These are phyloP conservation scores for Zaprionus taronus DNA, from an alignment of 1,140 invertebrate genomes.

Conservation along the genomic window DNA sequence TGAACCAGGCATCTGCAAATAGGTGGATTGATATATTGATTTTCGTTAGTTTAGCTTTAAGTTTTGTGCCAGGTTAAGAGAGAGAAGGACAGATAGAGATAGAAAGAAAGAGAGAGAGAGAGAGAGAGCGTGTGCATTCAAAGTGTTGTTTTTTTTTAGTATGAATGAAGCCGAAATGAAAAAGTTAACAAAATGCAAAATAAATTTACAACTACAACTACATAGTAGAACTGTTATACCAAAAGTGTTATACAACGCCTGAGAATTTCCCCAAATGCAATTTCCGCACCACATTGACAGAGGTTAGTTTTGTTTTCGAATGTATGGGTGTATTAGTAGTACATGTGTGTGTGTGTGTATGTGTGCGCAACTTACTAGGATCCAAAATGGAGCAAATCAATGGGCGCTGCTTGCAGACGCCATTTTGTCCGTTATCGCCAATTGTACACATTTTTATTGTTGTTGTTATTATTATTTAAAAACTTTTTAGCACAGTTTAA, in stretches of 20 bases:
- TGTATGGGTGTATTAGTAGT: conserved; percentile 13
- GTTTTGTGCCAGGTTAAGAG: conserved; percentile 49
- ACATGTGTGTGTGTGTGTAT: conserved; percentile 28
- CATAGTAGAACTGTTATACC: conserved; percentile 6
- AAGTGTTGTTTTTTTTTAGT: conserved; percentile 13
- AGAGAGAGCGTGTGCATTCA: conserved; percentile 25
- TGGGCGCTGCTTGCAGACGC: conserved; percentile 78
- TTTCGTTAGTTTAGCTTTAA: conserved; percentile 80
- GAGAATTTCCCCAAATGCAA: conserved; percentile 22
- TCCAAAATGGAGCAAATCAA: conserved; percentile 83
- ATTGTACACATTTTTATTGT: conserved; percentile 60
- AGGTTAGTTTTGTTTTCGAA: conserved; percentile 71
- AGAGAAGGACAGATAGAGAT: conserved; percentile 26
- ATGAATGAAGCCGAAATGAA: conserved; percentile 5
- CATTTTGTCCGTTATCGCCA: conserved; percentile 76
- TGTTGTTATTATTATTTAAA: conserved; percentile 28
- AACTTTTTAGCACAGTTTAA: conserved; percentile 33
- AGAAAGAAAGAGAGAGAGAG: background rate
- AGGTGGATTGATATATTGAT: conserved; percentile 84
- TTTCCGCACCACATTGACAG: conserved; percentile 56
- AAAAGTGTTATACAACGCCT: conserved; percentile 58
- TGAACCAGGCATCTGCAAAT: conserved; percentile 96
- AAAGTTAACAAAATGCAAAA: background rate
- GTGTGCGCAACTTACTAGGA: conserved; percentile 75
- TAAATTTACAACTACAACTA: conserved; percentile 4